Percentiles rank a stretch among this genome's conserved stretches.
These are phyloP conservation scores for Gallinago jamesoni DNA, from an alignment of 2,113 vertebrate genomes.

Conservation along the genomic window DNA sequence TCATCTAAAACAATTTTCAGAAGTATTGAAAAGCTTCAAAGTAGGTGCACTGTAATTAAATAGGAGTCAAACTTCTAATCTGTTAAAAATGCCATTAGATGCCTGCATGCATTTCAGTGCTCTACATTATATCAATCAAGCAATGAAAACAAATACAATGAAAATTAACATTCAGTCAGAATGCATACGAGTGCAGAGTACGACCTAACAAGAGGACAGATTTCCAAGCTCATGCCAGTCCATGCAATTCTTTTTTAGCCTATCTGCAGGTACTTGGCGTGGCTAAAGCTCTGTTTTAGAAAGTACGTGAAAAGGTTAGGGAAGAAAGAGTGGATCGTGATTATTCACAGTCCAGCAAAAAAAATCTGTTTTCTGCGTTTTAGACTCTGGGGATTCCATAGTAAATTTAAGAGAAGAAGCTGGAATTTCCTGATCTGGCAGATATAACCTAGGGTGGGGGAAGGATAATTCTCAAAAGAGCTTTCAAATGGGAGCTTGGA, in stretches of 20 bases:
- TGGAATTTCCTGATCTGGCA: conserved; percentile 62
- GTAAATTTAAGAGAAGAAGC: conserved; percentile 21
- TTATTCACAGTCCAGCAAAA: neutral
- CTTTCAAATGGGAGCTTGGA: conserved; percentile 29
- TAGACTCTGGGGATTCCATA: conserved; percentile 8
- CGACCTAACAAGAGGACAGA: neutral
- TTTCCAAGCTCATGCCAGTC: neutral
- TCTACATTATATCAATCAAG: neutral
- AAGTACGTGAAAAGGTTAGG: neutral
- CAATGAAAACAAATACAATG: neutral
- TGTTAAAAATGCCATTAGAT: neutral
- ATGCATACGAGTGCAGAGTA: neutral
- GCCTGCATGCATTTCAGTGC: neutral
- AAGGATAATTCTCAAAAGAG: conserved; percentile 31
- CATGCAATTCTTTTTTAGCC: neutral
- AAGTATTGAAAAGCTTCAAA: neutral
- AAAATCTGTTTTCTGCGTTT: conserved; percentile 12
- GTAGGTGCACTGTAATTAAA: neutral
- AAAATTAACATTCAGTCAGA: neutral
- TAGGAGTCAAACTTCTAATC: neutral
- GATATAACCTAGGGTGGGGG: neutral
- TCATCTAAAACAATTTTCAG: neutral
- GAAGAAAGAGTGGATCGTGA: neutral
- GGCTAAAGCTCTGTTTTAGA: neutral
- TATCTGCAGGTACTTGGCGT: neutral